Base-by-base conservation (phyloP, 2,888 invertebrate species). In the Pachydiplax longipennis region DNA sequence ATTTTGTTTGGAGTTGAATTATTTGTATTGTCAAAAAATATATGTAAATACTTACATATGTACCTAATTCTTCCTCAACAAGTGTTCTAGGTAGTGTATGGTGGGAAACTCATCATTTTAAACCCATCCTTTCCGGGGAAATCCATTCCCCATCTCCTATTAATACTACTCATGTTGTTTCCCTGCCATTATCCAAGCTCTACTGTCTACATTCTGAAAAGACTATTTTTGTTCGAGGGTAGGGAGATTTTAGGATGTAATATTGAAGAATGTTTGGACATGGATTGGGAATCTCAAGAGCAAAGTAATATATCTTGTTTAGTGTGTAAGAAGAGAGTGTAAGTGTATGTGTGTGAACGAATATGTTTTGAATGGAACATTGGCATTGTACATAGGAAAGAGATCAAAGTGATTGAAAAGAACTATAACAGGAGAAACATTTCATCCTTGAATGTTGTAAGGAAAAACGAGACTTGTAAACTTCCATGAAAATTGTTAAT, bases 31-130 rank as follows among this genome's bases (percentile, higher is more conserved):
- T 87, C 61, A 81, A 81, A 87, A n/a, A 61, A 61, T 87, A 61
- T 87, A 87, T 87, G 87, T 87, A 87, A 31, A 87, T 87, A 87
- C 58, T 61, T 87, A 61, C 87, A 87, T 87, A 87, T 61, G 87
- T 87, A 87, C 87, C 87, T 87, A 87, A 58, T 87, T 87, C 87
- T 87, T 87, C 87, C 87, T 87, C 87, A 87, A 87, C 58, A 87
- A 87, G 87, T 87, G 87, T 87, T 87, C 87, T 87, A 87, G 87
- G 31, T 87, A 87, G 87, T 87, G 61, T 87, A 61, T 37, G 87
- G 87, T 61, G 87, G 58, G 87, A 61, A 87, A 61, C 61, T 87
- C 61, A 61, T 37, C 61, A 31, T 37, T 61, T 37, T 18, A 61
- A 61, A 61, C 8, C 58, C 61, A 31, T 61, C 87, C 61, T 58